Base-by-base conservation (phyloP, 1,140 invertebrate genomes). In the Hyposmocoma kahamanoa region DNA sequence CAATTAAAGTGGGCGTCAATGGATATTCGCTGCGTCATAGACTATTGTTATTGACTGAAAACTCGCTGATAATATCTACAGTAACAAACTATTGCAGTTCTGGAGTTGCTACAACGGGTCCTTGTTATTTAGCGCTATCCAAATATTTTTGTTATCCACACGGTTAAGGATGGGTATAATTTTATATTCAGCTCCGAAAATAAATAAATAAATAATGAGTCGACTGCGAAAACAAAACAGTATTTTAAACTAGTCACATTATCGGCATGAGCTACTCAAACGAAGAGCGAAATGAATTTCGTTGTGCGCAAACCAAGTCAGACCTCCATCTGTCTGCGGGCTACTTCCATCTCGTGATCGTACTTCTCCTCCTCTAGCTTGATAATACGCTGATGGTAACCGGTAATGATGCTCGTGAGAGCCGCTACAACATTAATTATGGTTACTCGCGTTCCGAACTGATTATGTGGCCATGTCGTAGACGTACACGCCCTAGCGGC, bases 291-390 rank as follows among this genome's bases (percentile, higher is more conserved):
- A 69, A 71, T 67, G 56, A 67, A 72, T 68, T 66, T 60, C 57
- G 62, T 58, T 62, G 68, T 60, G 75, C 68, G 60, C 66, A 83
- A 83, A 81, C 64, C 74, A 78, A 63, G 59, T 78, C 89, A 89
- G 89, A 95, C 93, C 93, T 95, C 96, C 81, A 92, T 91, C 87
- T 96, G 95, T 92, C 96, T 97, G 87, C 91, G 93, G 87, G 93
- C 90, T 86, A 98, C 96, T 89, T 96, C 94, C 87, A 92, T 92
- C 89, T 99, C 97, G 89, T 97, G 91, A 91, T 99, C 97, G 90
- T 97, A 98, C 90, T 98, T 98, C 88, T 94, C 91, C 87, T 94
- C 94, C 89, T 99, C 97, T 82, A 99, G 91, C 69, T 89, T 88
- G 78, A 85, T 88, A 85, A 98, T 94, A 88, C 94, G 92, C 81